These are phyloP conservation scores for Balanococcus diminutus DNA, from an alignment of 2,888 invertebrate genomes.

Conservation along the genomic window DNA sequence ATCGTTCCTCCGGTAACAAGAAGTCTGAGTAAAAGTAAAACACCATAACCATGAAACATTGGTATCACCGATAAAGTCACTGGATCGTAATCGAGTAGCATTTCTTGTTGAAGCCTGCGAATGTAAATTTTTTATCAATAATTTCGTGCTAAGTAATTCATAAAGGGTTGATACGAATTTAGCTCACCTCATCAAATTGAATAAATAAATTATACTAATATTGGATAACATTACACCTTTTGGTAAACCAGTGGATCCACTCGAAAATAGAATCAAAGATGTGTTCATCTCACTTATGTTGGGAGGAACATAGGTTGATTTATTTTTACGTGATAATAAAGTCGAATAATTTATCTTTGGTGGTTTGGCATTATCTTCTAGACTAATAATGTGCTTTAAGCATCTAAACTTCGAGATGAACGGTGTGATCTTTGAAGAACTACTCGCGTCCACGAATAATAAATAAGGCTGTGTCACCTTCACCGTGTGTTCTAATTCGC, in stretches of 20 bases:
- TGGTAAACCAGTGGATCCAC: slow-evolving; percentile 83
- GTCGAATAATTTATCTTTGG: not conserved
- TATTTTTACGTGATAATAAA: not conserved
- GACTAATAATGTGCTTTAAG: slow-evolving; percentile 34
- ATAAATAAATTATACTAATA: slow-evolving; percentile 57
- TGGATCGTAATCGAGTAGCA: not conserved
- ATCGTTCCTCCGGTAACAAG: slow-evolving; percentile 66
- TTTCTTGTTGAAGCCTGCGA: not conserved
- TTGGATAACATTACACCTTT: slow-evolving; percentile 76
- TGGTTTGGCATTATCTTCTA: slow-evolving; percentile 22
- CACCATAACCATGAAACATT: slow-evolving; percentile 79
- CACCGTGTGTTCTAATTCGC: slow-evolving; percentile 53
- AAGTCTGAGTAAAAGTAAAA: slow-evolving; percentile 65
- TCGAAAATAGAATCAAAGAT: slow-evolving; percentile 76
- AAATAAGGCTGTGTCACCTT: slow-evolving; percentile 72
- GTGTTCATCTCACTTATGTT: slow-evolving; percentile 55
- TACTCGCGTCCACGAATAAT: slow-evolving; percentile 68
- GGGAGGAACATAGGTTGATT: not conserved
- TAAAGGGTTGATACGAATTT: not conserved
- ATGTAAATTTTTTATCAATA: not conserved
- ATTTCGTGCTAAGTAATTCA: not conserved
- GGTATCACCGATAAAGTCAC: slow-evolving; percentile 67
- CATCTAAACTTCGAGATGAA: slow-evolving; percentile 26
- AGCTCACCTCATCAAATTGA: not conserved
- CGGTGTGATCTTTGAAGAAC: slow-evolving; percentile 56